phyloP scores from a whole-genome alignment of 2,888 invertebrate genomes.

The Trissoscelio sp. region DNA sequence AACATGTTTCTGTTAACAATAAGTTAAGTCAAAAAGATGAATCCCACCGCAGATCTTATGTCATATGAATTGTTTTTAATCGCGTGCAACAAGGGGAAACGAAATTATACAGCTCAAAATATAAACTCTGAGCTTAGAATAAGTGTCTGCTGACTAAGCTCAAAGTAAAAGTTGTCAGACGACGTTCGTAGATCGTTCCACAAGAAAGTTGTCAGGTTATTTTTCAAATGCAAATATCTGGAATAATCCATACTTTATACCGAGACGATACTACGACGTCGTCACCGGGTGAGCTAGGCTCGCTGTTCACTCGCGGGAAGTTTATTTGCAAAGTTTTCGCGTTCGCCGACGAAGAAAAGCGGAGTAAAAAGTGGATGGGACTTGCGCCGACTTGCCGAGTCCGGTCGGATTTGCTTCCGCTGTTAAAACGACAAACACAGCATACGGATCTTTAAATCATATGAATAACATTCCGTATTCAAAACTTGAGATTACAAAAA shows the following conservation, averaged over 20 bases:
- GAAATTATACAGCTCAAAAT: conserved; percentile 48
- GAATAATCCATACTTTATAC: conserved; percentile 83
- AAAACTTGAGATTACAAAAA: conserved; percentile 30
- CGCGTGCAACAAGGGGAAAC: conserved; percentile 1
- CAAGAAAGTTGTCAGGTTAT: conserved; percentile 79
- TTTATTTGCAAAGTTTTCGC: conserved; percentile 79
- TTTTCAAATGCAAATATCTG: conserved; percentile 81
- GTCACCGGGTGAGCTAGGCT: conserved; percentile 70
- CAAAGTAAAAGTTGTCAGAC: conserved; percentile 68
- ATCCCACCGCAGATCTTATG: neutral
- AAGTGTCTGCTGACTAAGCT: conserved; percentile 67
- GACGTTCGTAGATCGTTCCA: conserved; percentile 64
- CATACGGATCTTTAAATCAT: conserved; percentile 53
- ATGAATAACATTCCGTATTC: conserved; percentile 52
- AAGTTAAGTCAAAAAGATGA: neutral
- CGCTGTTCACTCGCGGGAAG: conserved; percentile 75
- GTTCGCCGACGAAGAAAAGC: conserved; percentile 62
- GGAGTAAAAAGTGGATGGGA: conserved; percentile 56
- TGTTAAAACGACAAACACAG: conserved; percentile 63
- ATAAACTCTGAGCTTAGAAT: conserved; percentile 67
- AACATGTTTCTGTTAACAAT: neutral
- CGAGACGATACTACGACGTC: conserved; percentile 77
- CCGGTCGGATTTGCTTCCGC: conserved; percentile 57
- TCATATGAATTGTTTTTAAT: conserved; percentile 25
- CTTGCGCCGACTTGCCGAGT: conserved; percentile 61